phyloP scores from a whole-genome alignment of 1,140 invertebrate genomes.

The Scaptomyza hsui region DNA sequence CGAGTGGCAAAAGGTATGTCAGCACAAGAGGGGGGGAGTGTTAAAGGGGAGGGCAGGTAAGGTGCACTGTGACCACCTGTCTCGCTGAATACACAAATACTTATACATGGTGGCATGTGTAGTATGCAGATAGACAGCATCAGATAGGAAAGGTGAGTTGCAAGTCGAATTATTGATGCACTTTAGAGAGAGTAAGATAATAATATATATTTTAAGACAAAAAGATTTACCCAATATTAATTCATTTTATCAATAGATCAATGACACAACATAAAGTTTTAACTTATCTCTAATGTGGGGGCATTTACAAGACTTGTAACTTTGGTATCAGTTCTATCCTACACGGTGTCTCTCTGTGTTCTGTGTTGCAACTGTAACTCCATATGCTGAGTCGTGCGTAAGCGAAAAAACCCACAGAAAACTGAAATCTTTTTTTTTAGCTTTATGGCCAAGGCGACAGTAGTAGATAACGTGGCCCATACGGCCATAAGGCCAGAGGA shows the following conservation, averaged over 20 bases:
- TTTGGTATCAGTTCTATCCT: slow-evolving; percentile 16
- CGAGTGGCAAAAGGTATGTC: slow-evolving; percentile 70
- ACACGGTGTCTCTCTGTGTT: slow-evolving; percentile 6
- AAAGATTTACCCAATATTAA: no score
- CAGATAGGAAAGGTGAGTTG: slow-evolving; percentile 16
- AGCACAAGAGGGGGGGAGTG: slow-evolving; percentile 10
- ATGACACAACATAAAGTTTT: background rate
- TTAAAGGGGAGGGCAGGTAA: background rate
- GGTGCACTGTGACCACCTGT: slow-evolving; percentile 57
- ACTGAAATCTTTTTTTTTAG: slow-evolving; percentile 15
- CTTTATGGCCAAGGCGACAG: slow-evolving; percentile 47
- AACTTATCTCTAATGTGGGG: slow-evolving; percentile 23
- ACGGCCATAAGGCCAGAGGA: background rate
- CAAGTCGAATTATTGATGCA: slow-evolving; percentile 15
- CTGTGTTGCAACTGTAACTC: slow-evolving; percentile 2
- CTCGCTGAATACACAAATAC: slow-evolving; percentile 33
- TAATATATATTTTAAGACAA: no score
- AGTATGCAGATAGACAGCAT: slow-evolving; percentile 19
- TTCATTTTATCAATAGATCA: slow-evolving; percentile 2
- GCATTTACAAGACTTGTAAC: slow-evolving; percentile 38
- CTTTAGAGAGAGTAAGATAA: slow-evolving; percentile 7
- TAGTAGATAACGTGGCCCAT: slow-evolving; percentile 40
- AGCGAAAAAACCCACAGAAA: slow-evolving; percentile 3
- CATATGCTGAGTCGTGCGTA: slow-evolving; percentile 26
- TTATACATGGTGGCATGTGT: background rate